A percentile compares a stretch with the other conserved stretches of the same genome.
phyloP scores from a whole-genome alignment of 2,113 vertebrate genomes.

The Pandion haliaetus region DNA sequence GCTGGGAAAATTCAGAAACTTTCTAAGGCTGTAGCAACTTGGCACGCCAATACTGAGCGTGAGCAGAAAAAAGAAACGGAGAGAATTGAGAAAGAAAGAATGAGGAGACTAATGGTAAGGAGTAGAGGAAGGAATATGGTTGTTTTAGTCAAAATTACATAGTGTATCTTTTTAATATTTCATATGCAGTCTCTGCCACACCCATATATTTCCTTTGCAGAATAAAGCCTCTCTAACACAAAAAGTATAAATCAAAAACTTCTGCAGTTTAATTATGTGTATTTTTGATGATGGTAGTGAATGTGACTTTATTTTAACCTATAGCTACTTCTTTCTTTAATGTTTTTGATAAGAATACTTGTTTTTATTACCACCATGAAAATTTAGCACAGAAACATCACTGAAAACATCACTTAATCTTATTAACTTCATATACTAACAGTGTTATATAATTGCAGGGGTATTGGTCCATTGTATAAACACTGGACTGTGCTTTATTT shows the following conservation, averaged over 20 bases:
- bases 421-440: neutral
- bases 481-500: neutral
- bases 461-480: neutral
- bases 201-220: neutral
- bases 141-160: neutral
- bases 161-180: neutral
- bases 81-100: conserved; percentile 96
- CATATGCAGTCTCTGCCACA: neutral
- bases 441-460: neutral
- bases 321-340: neutral
- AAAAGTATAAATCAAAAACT: neutral
- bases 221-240: neutral
- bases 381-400: neutral
- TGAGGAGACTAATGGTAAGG: conserved; percentile 95
- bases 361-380: neutral
- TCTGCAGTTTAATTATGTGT: neutral
- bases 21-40: conserved; percentile 91
- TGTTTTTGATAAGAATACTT: neutral
- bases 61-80: conserved; percentile 99
- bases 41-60: conserved; percentile 97
- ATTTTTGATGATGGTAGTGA: neutral
- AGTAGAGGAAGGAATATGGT: neutral
- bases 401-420: neutral
- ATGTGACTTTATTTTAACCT: neutral
- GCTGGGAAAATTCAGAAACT: conserved; percentile 96